phyloP scores from a whole-genome alignment of 2,888 invertebrate species.

The Pyralis farinalis region DNA sequence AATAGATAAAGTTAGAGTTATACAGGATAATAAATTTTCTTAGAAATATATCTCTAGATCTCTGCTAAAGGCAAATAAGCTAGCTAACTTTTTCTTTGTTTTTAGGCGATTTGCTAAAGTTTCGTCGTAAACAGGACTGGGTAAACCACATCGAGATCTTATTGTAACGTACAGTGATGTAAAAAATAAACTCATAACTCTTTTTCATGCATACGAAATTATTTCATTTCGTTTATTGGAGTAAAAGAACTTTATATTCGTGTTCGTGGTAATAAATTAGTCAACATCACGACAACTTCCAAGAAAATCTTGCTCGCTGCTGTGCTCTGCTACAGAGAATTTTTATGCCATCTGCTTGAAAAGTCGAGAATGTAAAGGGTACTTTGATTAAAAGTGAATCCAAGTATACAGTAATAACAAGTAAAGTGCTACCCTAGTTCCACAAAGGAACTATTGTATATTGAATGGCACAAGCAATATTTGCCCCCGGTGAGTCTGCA shows the following conservation, averaged over 20 bases:
- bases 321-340: too few species aligned
- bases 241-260: too few species aligned
- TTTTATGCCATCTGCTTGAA: too few species aligned
- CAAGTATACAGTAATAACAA: background rate
- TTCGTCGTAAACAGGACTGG: background rate
- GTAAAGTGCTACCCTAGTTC: background rate
- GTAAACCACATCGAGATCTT: background rate
- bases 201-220: too few species aligned
- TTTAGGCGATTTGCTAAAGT: background rate
- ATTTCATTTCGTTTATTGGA: too few species aligned
- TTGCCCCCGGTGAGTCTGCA: background rate
- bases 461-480: background rate
- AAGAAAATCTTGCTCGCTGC: too few species aligned
- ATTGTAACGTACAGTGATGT: too few species aligned
- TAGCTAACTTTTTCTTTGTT: background rate
- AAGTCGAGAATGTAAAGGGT: too few species aligned
- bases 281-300: too few species aligned
- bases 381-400: background rate
- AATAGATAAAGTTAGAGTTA: too few species aligned
- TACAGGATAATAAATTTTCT: background rate
- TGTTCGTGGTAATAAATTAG: too few species aligned
- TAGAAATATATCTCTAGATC: background rate
- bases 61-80: background rate
- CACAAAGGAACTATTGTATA: background rate
- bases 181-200: too few species aligned